Evolutionary conservation across 2,113 vertebrate genomes (phyloP).

Genomic region (Hippolais icterina): DNA sequence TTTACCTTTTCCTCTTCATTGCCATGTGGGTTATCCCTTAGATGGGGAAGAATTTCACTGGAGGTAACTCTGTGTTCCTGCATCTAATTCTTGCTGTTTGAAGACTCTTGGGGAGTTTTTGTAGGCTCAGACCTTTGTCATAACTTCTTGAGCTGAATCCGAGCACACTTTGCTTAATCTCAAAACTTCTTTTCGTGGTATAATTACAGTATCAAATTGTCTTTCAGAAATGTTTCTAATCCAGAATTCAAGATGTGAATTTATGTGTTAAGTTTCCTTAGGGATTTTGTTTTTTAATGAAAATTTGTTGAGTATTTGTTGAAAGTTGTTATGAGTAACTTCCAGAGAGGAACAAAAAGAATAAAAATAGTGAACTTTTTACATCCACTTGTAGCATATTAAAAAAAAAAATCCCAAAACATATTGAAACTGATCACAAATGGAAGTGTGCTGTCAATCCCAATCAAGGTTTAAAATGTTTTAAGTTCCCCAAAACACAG

Average conservation of each 20-base stretch:
- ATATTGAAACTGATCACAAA: background rate
- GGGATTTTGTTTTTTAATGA: background rate
- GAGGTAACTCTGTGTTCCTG: background rate
- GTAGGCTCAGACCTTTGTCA: background rate
- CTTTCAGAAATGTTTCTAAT: background rate
- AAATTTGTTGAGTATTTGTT: no score
- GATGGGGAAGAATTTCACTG: background rate
- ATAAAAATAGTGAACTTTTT: background rate
- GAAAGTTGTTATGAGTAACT: background rate
- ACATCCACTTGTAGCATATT: background rate
- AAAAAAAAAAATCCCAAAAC: background rate
- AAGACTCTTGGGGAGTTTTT: background rate
- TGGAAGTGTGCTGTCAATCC: background rate
- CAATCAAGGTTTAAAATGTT: background rate
- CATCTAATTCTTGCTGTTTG: background rate
- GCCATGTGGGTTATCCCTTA: background rate
- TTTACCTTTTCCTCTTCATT: constrained; percentile 38
- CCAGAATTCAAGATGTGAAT: background rate
- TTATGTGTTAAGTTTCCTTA: background rate
- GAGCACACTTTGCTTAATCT: background rate
- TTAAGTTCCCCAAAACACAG: background rate
- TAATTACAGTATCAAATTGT: background rate
- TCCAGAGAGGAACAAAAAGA: background rate
- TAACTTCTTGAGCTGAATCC: background rate
- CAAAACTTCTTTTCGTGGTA: background rate